Conservation (phyloP, 2,113 vertebrate genomes). For the Martes martes region DNA sequence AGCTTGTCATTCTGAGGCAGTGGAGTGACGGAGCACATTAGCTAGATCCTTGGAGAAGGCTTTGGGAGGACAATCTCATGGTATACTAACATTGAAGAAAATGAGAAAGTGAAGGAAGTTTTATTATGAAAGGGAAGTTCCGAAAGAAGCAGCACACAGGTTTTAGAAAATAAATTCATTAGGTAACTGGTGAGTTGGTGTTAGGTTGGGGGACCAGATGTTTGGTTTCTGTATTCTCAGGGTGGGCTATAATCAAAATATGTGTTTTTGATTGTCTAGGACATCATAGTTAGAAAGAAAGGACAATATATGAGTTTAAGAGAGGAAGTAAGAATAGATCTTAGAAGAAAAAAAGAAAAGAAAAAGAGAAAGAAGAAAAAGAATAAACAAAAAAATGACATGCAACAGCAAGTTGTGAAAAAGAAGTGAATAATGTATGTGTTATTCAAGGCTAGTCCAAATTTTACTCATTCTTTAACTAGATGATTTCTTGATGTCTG, state of each 20-base stretch:
- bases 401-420: not conserved
- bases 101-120: not conserved
- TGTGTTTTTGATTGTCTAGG: not conserved
- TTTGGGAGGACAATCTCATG: not conserved
- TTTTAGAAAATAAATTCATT: not conserved
- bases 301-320: not conserved
- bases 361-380: not conserved
- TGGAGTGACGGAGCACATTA: accelerated
- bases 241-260: not conserved
- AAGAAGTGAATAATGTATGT: not conserved
- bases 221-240: not conserved
- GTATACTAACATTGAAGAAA: not conserved
- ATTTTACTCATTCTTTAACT: not conserved
- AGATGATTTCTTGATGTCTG: not conserved
- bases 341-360: not conserved
- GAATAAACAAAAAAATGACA: not conserved
- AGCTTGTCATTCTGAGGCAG: not conserved
- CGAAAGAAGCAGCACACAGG: not conserved
- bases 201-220: not conserved
- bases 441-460: not conserved
- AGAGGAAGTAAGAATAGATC: not conserved
- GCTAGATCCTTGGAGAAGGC: not conserved
- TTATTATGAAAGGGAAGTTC: not conserved
- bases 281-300: not conserved
- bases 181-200: not conserved